Evolutionary conservation across 2,888 invertebrate genomes (phyloP).

Genomic region (Barypeithes pellucidus): DNA sequence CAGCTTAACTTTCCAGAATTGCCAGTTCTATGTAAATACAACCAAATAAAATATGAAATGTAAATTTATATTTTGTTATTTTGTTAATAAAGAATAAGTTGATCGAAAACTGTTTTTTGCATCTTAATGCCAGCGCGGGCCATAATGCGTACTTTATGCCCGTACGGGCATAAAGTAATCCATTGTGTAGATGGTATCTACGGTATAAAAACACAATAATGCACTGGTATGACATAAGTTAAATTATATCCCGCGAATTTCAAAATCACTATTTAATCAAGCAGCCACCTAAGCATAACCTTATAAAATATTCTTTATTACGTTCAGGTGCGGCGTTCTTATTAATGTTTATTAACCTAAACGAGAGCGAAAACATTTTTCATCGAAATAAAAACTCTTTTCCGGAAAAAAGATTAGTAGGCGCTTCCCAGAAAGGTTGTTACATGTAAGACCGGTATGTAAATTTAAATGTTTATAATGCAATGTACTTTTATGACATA

Average conservation of each 20-base stretch:
- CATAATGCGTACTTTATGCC: no score
- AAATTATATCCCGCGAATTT: neutral
- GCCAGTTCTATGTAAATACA: no score
- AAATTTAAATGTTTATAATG: conserved; percentile 23
- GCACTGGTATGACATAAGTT: no score
- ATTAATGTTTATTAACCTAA: conserved; percentile 5
- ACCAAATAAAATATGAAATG: no score
- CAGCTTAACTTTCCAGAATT: no score
- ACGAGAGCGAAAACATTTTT: conserved; percentile 23
- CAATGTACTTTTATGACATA: conserved; percentile 16
- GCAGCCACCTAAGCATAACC: neutral
- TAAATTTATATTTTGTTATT: no score
- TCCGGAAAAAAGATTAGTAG: conserved; percentile 29
- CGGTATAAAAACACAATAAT: no score
- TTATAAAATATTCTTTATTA: conserved; percentile 8
- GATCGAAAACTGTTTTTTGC: no score
- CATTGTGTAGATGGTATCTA: no score
- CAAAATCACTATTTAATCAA: neutral
- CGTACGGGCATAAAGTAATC: no score
- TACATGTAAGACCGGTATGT: conserved; percentile 29
- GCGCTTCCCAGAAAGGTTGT: conserved; percentile 31
- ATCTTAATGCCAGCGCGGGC: no score
- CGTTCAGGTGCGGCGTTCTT: conserved; percentile 18
- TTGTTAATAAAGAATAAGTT: no score
- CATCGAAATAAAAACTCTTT: conserved; percentile 5